phyloP scores from a whole-genome alignment of 2,797 vertebrate genomes.

The Pipistrellus kuhlii region DNA sequence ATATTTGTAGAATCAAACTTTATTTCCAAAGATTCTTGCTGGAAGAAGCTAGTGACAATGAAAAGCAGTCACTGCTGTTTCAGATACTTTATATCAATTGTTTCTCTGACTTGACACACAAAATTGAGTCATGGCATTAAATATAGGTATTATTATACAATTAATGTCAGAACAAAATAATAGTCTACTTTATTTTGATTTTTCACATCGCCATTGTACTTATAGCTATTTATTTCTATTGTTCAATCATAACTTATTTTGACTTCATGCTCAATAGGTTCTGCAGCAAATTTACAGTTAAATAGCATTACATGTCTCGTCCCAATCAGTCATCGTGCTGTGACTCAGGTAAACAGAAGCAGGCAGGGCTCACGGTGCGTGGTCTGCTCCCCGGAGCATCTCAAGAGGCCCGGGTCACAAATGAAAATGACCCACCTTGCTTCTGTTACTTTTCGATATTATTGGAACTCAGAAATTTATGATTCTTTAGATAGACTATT shows the following conservation, averaged over 20 bases:
- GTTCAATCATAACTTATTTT: slow-evolving; percentile 56
- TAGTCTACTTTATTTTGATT: slow-evolving; percentile 81
- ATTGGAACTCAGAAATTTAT: neutral
- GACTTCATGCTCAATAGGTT: slow-evolving; percentile 75
- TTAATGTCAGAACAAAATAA: slow-evolving; percentile 82
- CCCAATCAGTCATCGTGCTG: slow-evolving; percentile 66
- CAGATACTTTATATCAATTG: slow-evolving; percentile 74
- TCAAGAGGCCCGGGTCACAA: neutral
- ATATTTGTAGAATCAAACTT: slow-evolving; percentile 31
- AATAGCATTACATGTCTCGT: slow-evolving; percentile 67
- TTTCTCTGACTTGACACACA: slow-evolving; percentile 72
- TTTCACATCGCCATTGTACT: slow-evolving; percentile 76
- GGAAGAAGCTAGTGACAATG: slow-evolving; percentile 61
- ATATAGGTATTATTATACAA: slow-evolving; percentile 75
- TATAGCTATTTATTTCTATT: slow-evolving; percentile 75
- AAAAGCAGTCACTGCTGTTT: slow-evolving; percentile 67
- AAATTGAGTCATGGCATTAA: slow-evolving; percentile 77
- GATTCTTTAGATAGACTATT: neutral
- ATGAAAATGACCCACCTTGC: neutral
- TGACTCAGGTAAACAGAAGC: slow-evolving; percentile 71
- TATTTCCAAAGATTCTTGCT: slow-evolving; percentile 63
- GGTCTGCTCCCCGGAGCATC: slow-evolving; percentile 23
- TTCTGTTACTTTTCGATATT: neutral
- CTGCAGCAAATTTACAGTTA: slow-evolving; percentile 70
- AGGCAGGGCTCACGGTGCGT: neutral